A percentile compares a stretch with the other conserved stretches of the same genome.
phyloP scores from a whole-genome alignment of 2,113 vertebrate species.

The Sinosuthora webbiana region DNA sequence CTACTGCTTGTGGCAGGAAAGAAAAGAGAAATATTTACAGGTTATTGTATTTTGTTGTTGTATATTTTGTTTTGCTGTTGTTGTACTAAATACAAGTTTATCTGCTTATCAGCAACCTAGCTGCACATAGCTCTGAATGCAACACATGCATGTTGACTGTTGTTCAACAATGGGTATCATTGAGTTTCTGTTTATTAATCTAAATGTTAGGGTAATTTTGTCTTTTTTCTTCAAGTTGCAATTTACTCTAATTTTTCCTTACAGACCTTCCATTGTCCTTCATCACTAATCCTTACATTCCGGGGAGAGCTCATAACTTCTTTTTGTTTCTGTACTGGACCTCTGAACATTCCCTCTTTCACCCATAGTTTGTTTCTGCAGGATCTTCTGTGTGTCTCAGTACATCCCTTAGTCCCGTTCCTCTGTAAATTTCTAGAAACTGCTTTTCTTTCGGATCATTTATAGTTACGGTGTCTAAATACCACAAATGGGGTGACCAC shows the following conservation, averaged over 20 bases:
- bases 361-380: neutral
- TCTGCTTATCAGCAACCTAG: neutral
- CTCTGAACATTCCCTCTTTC: neutral
- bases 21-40: neutral
- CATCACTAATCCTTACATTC: neutral
- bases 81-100: neutral
- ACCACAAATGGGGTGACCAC: neutral
- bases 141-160: neutral
- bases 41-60: neutral
- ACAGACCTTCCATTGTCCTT: neutral
- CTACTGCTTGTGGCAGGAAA: neutral
- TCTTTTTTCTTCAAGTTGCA: neutral
- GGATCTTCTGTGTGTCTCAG: neutral
- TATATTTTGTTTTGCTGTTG: too few species aligned
- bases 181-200: neutral
- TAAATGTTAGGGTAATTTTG: neutral
- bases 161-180: neutral
- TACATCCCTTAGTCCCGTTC: neutral
- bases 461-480: neutral
- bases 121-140: neutral
- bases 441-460: neutral
- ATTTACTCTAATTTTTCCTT: neutral
- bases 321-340: neutral
- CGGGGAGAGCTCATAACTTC: neutral
- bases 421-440: neutral